Evolutionary conservation across 2,113 vertebrate genomes (phyloP).

Genomic region (Dicrurus megarhynchus): DNA sequence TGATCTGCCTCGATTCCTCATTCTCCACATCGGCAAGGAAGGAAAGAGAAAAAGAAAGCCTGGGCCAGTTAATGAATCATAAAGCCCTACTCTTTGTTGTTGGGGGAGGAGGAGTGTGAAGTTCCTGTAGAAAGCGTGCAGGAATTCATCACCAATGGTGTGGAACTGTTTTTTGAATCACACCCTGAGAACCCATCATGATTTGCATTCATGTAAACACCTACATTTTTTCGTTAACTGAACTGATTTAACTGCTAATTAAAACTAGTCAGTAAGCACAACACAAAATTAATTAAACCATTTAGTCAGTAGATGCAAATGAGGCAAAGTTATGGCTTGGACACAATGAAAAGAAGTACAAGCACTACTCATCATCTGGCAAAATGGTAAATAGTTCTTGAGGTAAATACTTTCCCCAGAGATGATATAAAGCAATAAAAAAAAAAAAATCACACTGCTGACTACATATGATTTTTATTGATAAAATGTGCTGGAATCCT

Average conservation of each 20-base stretch:
- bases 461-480: conserved; percentile 54
- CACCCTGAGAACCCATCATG: conserved; percentile 55
- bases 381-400: conserved; percentile 56
- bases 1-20: not conserved
- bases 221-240: conserved; percentile 74
- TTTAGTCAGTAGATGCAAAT: conserved; percentile 75
- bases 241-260: conserved; percentile 82
- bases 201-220: conserved; percentile 77
- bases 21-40: not conserved
- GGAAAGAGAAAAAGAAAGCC: not conserved
- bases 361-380: conserved; percentile 60
- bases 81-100: not conserved
- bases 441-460: not conserved
- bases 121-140: conserved; percentile 48
- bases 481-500: conserved; percentile 45
- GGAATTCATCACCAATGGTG: conserved; percentile 64
- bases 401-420: conserved; percentile 41
- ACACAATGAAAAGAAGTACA: conserved; percentile 63
- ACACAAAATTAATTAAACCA: conserved; percentile 80
- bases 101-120: not conserved
- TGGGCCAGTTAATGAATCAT: conserved; percentile 25
- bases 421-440: conserved; percentile 40
- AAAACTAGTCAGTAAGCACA: conserved; percentile 80
- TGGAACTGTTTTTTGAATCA: conserved; percentile 65
- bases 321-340: conserved; percentile 63